phyloP scores from a whole-genome alignment of 2,113 vertebrate species.

The Pterophyllum scalare region DNA sequence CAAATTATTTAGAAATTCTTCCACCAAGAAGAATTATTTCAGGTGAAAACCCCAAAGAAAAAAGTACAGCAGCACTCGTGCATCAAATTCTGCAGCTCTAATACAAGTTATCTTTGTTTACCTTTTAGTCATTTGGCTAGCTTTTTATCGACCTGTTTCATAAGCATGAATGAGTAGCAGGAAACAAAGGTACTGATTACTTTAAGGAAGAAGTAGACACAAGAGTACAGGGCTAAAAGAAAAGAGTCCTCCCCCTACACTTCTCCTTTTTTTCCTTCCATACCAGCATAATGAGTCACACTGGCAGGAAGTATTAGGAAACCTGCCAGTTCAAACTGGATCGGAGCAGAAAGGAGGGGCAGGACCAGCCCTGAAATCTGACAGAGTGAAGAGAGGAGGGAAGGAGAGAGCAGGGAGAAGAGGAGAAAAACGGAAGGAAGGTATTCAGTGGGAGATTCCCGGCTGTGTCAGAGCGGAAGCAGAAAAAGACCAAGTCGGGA shows the following conservation, averaged over 20 bases:
- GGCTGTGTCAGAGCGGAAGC: background rate
- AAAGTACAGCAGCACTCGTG: background rate
- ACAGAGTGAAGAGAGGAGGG: background rate
- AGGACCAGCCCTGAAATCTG: background rate
- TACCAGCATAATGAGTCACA: conserved; percentile 42
- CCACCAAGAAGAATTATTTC: background rate
- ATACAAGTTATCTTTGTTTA: background rate
- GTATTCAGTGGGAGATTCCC: background rate
- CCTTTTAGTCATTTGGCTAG: background rate
- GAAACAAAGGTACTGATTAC: background rate
- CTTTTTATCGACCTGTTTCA: background rate
- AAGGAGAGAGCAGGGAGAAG: background rate
- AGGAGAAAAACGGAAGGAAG: background rate
- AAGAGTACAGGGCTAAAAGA: background rate
- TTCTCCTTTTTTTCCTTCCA: background rate
- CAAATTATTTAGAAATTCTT: no score
- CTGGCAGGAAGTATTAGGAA: background rate
- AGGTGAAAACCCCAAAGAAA: background rate
- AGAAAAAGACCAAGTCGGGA: background rate
- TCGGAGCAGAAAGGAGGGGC: background rate
- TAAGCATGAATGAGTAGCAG: background rate
- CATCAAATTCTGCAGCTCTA: background rate
- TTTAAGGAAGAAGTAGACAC: background rate
- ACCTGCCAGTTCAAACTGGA: background rate
- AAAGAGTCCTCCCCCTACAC: background rate